Evolutionary conservation across 2,888 invertebrate species (phyloP).

Genomic region (Incurvaria masculella): DNA sequence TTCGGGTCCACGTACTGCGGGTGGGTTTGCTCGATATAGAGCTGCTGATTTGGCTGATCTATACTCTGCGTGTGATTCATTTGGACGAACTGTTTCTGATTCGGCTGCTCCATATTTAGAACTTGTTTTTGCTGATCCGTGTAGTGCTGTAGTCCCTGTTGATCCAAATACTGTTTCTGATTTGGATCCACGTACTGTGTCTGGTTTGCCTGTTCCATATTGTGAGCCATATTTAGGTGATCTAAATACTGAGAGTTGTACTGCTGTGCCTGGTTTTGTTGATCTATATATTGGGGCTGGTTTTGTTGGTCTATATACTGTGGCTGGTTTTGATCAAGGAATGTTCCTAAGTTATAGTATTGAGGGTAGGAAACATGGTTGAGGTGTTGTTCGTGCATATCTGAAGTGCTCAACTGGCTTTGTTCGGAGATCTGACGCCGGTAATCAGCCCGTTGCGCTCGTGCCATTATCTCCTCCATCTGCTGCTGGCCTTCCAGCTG

Average conservation of each 20-base stretch:
- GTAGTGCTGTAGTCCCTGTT: conserved; percentile 16
- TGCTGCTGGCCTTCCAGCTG: conserved; percentile 54
- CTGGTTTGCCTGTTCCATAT: too few relatives aligned
- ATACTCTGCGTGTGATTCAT: conserved; percentile 12
- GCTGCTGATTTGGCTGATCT: conserved; percentile 8
- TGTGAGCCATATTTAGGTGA: too few relatives aligned
- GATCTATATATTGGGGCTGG: conserved; percentile 18
- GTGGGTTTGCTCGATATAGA: conserved; percentile 20
- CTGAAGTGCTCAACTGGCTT: conserved; percentile 39
- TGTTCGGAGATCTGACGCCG: conserved; percentile 46
- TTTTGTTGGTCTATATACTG: conserved; percentile 30
- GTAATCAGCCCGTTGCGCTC: conserved; percentile 40
- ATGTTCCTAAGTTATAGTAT: too few relatives aligned
- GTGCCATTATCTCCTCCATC: conserved; percentile 39
- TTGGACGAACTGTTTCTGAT: conserved; percentile 15
- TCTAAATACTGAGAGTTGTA: conserved; percentile 37
- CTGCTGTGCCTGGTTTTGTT: conserved; percentile 45
- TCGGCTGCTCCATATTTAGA: conserved; percentile 18
- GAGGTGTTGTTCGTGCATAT: conserved; percentile 33
- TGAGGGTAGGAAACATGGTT: too few relatives aligned
- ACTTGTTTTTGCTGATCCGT: conserved; percentile 10
- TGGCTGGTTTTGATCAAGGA: conserved; percentile 37
- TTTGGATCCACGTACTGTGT: too few relatives aligned
- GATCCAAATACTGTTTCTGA: conserved; percentile 20
- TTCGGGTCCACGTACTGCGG: conserved; percentile 5